Percentiles rank a stretch among this genome's conserved stretches.
Conservation (phyloP, 2,888 invertebrate genomes). For the Gortyna flavago region DNA sequence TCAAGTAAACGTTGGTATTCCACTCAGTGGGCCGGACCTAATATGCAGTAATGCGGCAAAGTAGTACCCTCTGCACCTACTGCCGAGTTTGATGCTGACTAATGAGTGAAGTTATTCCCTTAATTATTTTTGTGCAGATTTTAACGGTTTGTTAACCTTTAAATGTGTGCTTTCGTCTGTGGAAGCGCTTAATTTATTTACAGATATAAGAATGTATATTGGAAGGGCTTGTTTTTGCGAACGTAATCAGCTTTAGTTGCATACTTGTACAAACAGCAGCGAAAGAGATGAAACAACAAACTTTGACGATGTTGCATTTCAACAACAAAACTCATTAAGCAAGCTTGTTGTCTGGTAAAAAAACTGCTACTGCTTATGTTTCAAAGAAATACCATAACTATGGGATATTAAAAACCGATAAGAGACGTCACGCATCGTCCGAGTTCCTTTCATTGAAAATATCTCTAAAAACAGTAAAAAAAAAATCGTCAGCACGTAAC, state of each 20-base stretch:
- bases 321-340: constrained; percentile 19
- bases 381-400: not conserved
- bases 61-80: constrained; percentile 63
- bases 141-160: constrained; percentile 74
- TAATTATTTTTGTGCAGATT: constrained; percentile 82
- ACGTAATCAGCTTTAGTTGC: constrained; percentile 41
- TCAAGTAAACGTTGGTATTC: constrained; percentile 88
- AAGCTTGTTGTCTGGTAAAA: constrained; percentile 11
- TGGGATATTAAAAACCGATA: not conserved
- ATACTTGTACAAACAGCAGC: constrained; percentile 38
- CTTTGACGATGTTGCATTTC: constrained; percentile 44
- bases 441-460: not conserved
- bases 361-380: not conserved
- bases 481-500: constrained; percentile 16
- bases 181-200: constrained; percentile 58
- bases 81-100: constrained; percentile 77
- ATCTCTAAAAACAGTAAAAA: not conserved
- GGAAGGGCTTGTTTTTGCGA: constrained; percentile 27
- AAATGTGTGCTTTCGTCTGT: constrained; percentile 70
- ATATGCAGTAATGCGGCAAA: constrained; percentile 85
- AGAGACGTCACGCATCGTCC: too few relatives aligned
- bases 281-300: constrained; percentile 38
- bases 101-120: constrained; percentile 86
- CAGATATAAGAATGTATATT: constrained; percentile 55
- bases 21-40: constrained; percentile 84